Base-by-base conservation (phyloP, 2,113 vertebrate species). In the Struthio camelus region DNA sequence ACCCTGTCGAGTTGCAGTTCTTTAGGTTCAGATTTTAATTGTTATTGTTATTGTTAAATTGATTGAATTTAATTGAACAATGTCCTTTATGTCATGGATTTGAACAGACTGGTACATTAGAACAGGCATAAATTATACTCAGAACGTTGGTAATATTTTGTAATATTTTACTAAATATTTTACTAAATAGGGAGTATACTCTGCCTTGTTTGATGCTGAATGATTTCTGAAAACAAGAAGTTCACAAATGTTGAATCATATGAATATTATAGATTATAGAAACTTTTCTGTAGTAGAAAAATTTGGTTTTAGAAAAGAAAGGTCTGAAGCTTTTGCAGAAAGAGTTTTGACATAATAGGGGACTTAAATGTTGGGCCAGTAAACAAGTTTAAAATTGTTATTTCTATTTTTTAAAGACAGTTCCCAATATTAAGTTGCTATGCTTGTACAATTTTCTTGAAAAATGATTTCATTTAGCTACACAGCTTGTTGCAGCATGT, bases 281-380 rank as follows among this genome's bases (percentile, higher is more conserved):
- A 9, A 30, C 38, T 67, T 59, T 66, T 4, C 18, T 61, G 5
- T 28, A 34, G 32, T 48, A 67, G 50, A 80, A 80, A 58, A 70
- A 22, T 2, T 19, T 53, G 9, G 10, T 15, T 16, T 69, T 83
- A 58, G 32, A 81, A 71, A 32, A 75, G 73, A 84, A 6, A 46
- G 6, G 13, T 56, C 32, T 2, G 3, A 44, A 56, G 28, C n/a
- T 32, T 85, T 76, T 87, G 40, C 44, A 87, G 40, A 46, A 89
- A 64, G 14, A 4, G 4, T 22, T 89, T 92, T 71, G 51, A 20
- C 4, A 2, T 56, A 14, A 25, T 5, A 9, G 16, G 6, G 27
- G 10, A 56, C 11, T 93, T 86, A 10, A 0, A 0, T 61, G 3
- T 50, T 56, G 34, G 40, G 17, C 66, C 28, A 20, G 59, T 38